These are phyloP conservation scores for Chromis chromis DNA, from an alignment of 2,797 vertebrate genomes.

Conservation along the genomic window DNA sequence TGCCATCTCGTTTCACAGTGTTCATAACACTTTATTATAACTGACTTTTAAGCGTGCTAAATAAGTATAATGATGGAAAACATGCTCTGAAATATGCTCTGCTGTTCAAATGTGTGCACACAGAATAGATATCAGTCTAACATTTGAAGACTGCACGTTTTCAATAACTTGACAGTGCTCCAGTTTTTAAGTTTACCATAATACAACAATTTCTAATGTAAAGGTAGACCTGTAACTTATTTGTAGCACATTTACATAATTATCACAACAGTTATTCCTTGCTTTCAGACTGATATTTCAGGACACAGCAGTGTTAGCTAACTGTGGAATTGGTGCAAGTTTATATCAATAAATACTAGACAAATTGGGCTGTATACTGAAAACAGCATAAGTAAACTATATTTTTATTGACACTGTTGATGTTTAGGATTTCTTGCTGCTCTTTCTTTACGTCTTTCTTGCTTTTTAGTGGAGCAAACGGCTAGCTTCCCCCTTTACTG, in stretches of 20 bases:
- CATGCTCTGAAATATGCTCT: not conserved
- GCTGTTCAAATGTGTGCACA: not conserved
- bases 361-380: not conserved
- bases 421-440: not conserved
- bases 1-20: slow-evolving; percentile 96
- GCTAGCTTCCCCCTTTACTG: slow-evolving; percentile 19
- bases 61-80: not conserved
- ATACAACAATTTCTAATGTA: not conserved
- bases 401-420: not conserved
- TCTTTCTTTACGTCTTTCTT: not conserved
- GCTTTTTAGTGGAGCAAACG: not conserved
- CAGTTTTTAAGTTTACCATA: not conserved
- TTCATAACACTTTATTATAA: slow-evolving; percentile 99
- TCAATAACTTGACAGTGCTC: not conserved
- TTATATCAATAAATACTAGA: not conserved
- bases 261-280: not conserved
- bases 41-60: not conserved
- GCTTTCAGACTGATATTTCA: not conserved
- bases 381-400: not conserved
- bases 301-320: no score
- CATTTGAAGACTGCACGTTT: not conserved
- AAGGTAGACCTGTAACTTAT: not conserved
- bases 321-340: not conserved
- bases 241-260: not conserved
- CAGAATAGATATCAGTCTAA: not conserved